Evolutionary conservation across 64 coral and sea anemone species (phyloP).

Genomic region (Stichodactyla mertensii): DNA sequence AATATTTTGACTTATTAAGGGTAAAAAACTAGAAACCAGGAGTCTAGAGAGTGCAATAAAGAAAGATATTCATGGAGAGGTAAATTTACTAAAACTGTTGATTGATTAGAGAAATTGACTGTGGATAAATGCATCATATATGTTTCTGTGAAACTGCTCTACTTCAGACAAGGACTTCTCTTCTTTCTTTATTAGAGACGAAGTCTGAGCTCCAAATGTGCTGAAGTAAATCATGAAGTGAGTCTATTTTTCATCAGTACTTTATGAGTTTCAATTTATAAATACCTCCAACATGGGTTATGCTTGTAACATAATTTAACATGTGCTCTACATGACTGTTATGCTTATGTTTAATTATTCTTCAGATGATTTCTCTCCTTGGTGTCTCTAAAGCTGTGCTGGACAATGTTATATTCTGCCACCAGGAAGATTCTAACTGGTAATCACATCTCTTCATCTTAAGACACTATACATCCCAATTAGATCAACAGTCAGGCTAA

Average conservation of each 20-base stretch:
- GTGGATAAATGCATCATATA: background rate
- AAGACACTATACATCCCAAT: background rate
- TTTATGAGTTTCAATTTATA: too few relatives aligned
- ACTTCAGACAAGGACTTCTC: background rate
- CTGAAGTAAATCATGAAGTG: slow-evolving; percentile 92
- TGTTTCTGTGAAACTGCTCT: background rate
- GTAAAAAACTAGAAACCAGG: slow-evolving; percentile 62
- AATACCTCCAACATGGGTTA: too few relatives aligned
- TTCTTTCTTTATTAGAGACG: slow-evolving; percentile 42
- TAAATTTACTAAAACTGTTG: background rate
- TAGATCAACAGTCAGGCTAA: too few relatives aligned
- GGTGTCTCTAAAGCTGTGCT: slow-evolving; percentile 95
- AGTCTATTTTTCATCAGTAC: background rate
- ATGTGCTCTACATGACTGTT: background rate
- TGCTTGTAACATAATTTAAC: too few relatives aligned
- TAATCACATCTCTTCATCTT: background rate
- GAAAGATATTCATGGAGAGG: slow-evolving; percentile 77
- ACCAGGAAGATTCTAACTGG: slow-evolving; percentile 97
- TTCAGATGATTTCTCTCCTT: slow-evolving; percentile 93
- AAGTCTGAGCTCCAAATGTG: slow-evolving; percentile 92
- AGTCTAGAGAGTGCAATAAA: slow-evolving; percentile 69
- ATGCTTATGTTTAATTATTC: background rate
- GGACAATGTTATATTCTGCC: slow-evolving; percentile 95
- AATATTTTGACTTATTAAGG: slow-evolving; percentile 23
- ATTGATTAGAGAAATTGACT: background rate